Evolutionary conservation across 2,797 vertebrate genomes (phyloP), one percentile per base, ranked within the genome.

Genomic region (Paedocypris micromegethes): DNA sequence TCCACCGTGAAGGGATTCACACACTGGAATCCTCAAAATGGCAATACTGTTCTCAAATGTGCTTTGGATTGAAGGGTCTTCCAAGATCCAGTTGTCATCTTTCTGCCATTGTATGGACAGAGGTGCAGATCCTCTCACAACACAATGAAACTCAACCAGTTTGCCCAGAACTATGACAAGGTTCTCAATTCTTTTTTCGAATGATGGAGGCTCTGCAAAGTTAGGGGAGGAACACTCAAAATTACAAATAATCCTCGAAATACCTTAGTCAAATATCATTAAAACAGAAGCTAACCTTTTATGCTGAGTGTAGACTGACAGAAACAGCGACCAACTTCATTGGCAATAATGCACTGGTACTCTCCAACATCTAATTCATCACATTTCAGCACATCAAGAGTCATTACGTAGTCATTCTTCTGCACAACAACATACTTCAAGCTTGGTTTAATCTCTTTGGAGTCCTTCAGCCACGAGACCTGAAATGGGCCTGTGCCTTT

Each of bases 61-160:
- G 75, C 91, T 90, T 63, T 83, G 88, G 75, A 92, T 86, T 47
- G 92, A 91, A 72, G 91, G 82, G 78, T 95, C 93, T 0, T 97
- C 91, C 68, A 93, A 83, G 72, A 99, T 86, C 84, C 96, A 94
- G 81, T 88, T 91, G 72, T 97, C 94, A 77, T 96, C 94, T 87
- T 96, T 98, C 74, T 97, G 90, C 97, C 97, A 99, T 57, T 91
- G 92, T 37, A 97, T 85, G 64, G 89, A 90, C 68, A 98, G 85
- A 38, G 92, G 93, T 7, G 91, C 87, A 59, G 96, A 94, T 0
- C 97, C 97, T 45, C 75, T 81, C 75, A 98, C 76, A 0, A 83
- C 40, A 7, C 94, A 92, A 76, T 92, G 92, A 80, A 99, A 97
- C 67, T 86, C 80, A 39, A 92, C 91, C 4, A 84, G 80, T 67